A percentile compares a stretch with the other conserved stretches of the same genome.
Evolutionary conservation across 30 jellyfish, hydroid and myxozoan genomes (phyloP).

Genomic region (Turritopsis dohrnii): DNA sequence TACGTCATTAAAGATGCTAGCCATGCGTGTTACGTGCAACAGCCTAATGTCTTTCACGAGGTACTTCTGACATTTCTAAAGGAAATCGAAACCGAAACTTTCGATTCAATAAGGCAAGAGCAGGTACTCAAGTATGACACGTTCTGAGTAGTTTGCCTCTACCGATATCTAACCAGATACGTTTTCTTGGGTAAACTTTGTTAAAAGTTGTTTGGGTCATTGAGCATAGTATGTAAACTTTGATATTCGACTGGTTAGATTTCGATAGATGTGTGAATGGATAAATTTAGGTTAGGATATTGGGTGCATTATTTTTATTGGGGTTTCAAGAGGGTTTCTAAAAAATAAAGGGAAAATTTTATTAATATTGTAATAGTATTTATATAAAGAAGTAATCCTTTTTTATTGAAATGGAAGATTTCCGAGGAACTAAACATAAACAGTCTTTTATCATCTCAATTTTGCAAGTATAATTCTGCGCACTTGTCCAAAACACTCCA

Average conservation of each 20-base stretch:
- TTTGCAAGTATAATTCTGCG: no score
- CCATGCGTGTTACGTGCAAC: slow-evolving; percentile 43
- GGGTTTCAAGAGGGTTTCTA: background rate
- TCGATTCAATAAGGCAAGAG: slow-evolving; percentile 5
- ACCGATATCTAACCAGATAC: background rate
- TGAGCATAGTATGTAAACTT: background rate
- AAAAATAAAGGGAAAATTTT: background rate
- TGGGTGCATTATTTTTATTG: background rate
- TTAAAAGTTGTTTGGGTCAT: background rate
- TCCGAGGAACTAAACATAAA: no score
- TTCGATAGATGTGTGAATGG: no score
- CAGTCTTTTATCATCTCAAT: no score
- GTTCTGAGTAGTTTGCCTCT: background rate
- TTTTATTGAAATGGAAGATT: no score
- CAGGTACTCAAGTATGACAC: background rate
- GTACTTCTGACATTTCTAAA: slow-evolving; percentile 19
- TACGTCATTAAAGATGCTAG: slow-evolving; percentile 43
- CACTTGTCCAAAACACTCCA: no score
- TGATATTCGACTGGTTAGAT: no score
- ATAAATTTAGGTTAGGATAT: background rate
- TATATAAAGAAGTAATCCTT: no score
- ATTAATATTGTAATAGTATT: background rate
- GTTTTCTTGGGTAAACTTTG: background rate
- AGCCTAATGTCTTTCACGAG: slow-evolving; percentile 36
- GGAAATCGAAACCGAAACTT: slow-evolving; percentile 12